Base-by-base conservation (phyloP, 1,140 invertebrate genomes). In the Gryllus bimaculatus region DNA sequence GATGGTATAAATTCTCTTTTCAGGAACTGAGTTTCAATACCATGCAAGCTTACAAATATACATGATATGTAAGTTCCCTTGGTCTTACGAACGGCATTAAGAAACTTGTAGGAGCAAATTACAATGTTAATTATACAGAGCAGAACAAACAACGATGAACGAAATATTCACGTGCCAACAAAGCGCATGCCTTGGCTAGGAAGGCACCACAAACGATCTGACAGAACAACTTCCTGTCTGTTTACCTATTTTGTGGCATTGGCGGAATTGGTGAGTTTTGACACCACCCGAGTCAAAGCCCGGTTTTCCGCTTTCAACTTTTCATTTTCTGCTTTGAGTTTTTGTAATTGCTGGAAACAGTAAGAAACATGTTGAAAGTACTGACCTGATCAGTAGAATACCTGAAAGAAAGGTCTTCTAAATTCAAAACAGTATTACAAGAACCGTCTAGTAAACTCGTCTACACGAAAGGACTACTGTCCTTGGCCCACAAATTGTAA, bases 251-350 rank as follows among this genome's bases (percentile, higher is more conserved):
- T 83, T 79, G 81, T 81, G 80, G 81, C 79, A 81, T 82, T 82
- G 74, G 83, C 89, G 88, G 93, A 93, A 92, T 94, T 94, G 89
- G 94, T 96, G 89, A 96, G 91, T 93, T 96, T 96, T 90, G 94
- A 95, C 88, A 96, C 95, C 88, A 96, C 95, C 87, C 95, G 92
- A 87, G 95, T 96, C 87, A 97, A 91, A 87, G 95, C 95, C 88
- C 94, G 92, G 90, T 97, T 97, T 92, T 97, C 95, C 86, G 95
- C 93, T 90, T 94, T 94, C 91, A 97, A 90, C 90, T 94, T 93
- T 91, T 96, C 95, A 92, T 96, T 96, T 91, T 97, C 95, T 88
- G 93, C 93, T 94, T 96, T 97, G 90, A 96, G 91, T 89, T 96
- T 96, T 94, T 96, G 94, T 89, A 97, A 94, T 94, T 95, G 95